Evolutionary conservation across 2,888 invertebrate species (phyloP).

Genomic region (Augochlorella aurata): DNA sequence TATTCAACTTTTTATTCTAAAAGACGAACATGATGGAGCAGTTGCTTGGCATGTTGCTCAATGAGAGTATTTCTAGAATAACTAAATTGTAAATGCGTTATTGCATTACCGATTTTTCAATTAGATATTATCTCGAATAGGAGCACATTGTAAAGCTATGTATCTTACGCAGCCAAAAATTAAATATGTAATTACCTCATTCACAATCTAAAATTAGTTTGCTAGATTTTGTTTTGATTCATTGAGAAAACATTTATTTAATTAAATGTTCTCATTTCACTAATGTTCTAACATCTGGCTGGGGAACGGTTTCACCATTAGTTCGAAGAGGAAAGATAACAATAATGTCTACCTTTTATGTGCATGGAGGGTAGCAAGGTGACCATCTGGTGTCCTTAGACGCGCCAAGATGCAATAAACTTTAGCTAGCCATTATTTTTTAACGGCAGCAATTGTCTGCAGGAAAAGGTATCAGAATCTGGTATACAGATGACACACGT

Average conservation of each 20-base stretch:
- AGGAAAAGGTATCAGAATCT: not conserved
- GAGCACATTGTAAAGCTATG: too few species aligned
- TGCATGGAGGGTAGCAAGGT: not conserved
- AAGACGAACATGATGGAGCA: too few species aligned
- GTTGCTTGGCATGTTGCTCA: too few species aligned
- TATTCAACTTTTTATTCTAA: too few species aligned
- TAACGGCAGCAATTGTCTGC: not conserved
- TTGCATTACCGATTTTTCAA: not conserved
- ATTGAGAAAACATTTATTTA: too few species aligned
- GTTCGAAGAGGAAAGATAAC: not conserved
- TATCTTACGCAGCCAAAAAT: too few species aligned
- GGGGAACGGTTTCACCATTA: not conserved
- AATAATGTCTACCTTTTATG: not conserved
- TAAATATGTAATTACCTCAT: too few species aligned
- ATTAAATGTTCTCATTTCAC: too few species aligned
- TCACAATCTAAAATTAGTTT: not conserved
- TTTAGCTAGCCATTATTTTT: not conserved
- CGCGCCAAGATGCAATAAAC: slow-evolving; percentile 2
- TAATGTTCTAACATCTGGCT: too few species aligned
- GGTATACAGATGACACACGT: not conserved
- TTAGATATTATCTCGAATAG: too few species aligned
- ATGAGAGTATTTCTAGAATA: too few species aligned
- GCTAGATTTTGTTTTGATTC: too few species aligned
- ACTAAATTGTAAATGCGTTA: not conserved
- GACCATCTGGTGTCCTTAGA: not conserved